Percentiles rank a stretch among this genome's conserved stretches.
These are phyloP conservation scores for Azemiops feae DNA, from an alignment of 2,113 vertebrate genomes.

Conservation along the genomic window DNA sequence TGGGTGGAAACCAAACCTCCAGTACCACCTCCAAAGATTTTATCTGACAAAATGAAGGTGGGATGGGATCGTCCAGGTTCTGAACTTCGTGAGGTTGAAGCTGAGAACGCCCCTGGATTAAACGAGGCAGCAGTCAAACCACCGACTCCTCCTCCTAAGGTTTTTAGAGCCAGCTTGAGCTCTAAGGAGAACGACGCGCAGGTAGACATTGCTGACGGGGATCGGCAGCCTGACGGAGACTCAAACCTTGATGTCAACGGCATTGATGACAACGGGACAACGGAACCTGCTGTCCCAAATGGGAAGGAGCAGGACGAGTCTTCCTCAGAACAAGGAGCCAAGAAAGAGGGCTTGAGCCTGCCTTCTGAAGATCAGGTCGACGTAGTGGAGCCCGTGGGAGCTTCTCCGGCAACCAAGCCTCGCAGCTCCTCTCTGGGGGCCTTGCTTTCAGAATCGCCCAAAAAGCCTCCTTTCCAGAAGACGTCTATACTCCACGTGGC, in stretches of 20 bases:
- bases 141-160: conserved; percentile 58
- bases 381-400: conserved; percentile 17
- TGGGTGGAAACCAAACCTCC: neutral
- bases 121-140: conserved; percentile 56
- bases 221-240: conserved; percentile 11
- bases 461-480: conserved; percentile 19
- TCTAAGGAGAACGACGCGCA: conserved; percentile 28
- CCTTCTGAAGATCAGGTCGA: conserved; percentile 3
- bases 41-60: conserved; percentile 71
- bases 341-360: conserved; percentile 4
- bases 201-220: neutral
- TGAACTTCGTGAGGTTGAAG: conserved; percentile 31
- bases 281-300: conserved; percentile 45
- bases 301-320: conserved; percentile 42
- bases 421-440: conserved; percentile 81
- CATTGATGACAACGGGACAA: conserved; percentile 17
- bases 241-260: conserved; percentile 50
- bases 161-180: conserved; percentile 48
- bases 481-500: conserved; percentile 57
- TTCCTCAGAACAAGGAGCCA: conserved; percentile 36
- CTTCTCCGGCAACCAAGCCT: conserved; percentile 44
- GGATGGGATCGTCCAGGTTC: conserved; percentile 66
- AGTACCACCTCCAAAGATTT: conserved; percentile 43
- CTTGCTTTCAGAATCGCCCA: conserved; percentile 68
- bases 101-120: conserved; percentile 31